These are phyloP conservation scores for Drosophila gunungcola DNA, from an alignment of 1,140 invertebrate species.

Conservation along the genomic window DNA sequence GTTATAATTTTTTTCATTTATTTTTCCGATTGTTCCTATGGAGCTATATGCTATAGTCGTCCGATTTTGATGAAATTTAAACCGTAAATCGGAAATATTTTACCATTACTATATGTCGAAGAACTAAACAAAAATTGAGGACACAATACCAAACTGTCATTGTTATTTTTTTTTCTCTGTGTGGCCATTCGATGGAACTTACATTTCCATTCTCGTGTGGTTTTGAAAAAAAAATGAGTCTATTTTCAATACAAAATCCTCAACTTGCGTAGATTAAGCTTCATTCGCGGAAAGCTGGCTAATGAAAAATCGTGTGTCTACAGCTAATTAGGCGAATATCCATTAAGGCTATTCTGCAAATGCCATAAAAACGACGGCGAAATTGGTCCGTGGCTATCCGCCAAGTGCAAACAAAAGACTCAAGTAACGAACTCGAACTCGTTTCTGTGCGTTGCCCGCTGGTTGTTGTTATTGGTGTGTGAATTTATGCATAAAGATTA, in stretches of 20 bases:
- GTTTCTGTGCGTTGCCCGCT: constrained; percentile 45
- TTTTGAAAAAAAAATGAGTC: constrained; percentile 8
- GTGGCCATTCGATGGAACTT: constrained; percentile 39
- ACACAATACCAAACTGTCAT: too few species aligned
- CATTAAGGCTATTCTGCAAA: constrained; percentile 62
- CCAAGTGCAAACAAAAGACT: constrained; percentile 73
- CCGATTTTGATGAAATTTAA: too few species aligned
- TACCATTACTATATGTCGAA: too few species aligned
- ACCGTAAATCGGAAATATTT: too few species aligned
- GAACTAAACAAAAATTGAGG: too few species aligned
- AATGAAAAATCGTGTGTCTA: constrained; percentile 62
- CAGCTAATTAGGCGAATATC: constrained; percentile 65
- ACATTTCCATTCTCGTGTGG: constrained; percentile 33
- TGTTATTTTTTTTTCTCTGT: too few species aligned
- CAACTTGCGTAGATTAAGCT: constrained; percentile 48
- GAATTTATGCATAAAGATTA: constrained; percentile 81
- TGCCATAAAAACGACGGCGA: constrained; percentile 39
- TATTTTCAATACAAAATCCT: background rate
- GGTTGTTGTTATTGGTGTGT: constrained; percentile 53
- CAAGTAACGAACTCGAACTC: constrained; percentile 60
- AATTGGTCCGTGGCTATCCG: constrained; percentile 69
- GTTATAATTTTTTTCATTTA: too few species aligned
- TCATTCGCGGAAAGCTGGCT: constrained; percentile 31
- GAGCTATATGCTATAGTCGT: too few species aligned
- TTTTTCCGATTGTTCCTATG: too few species aligned